Base-by-base conservation (phyloP, 2,888 invertebrate genomes). In the Drosophila aldrichi region DNA sequence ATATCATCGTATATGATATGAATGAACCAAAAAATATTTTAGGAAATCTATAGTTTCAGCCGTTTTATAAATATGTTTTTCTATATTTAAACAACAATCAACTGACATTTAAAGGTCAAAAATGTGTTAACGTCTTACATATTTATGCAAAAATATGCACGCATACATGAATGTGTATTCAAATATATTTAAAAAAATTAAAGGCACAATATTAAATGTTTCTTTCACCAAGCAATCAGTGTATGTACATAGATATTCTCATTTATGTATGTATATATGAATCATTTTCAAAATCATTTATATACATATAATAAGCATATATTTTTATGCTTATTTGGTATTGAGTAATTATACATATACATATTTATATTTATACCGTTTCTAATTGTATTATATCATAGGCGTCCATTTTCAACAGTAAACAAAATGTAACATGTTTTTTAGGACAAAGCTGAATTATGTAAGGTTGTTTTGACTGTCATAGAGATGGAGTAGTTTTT, bases 31-130 rank as follows among this genome's bases (percentile, higher is more conserved):
- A 12, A 43, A 46, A 36, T 36, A 41, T 54, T 18, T 25, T 29
- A n/a, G 34, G n/a, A 41, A 60, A 16, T 25, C 44, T 51, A 59
- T 25, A 9, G 6, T 58, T 34, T 55, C 3, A 10, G 10, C 32
- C 0, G 32, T 0, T 36, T 36, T 16, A 16, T 16, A 16, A 38
- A 5, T 14, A 14, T 32, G 2, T 32, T 32, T 32, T 10, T 32
- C 2, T 5, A 52, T 44, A 43, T 38, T 40, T 29, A 8, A 29
- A 29, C 8, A 46, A 58, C 56, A 34, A 55, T 32, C 60, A 74
- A 81, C 72, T 76, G 74, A 82, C 82, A 84, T 63, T 70, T 74
- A 81, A 87, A 84, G 84, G 82, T 87, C 85, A 80, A 56, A 61
- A 60, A 68, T 63, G 51, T 54, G 40, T 43, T 51, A 59, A 40